Evolutionary conservation across 2,888 invertebrate species (phyloP), one percentile per base, ranked within the genome.

Genomic region (Hymenopus coronatus): DNA sequence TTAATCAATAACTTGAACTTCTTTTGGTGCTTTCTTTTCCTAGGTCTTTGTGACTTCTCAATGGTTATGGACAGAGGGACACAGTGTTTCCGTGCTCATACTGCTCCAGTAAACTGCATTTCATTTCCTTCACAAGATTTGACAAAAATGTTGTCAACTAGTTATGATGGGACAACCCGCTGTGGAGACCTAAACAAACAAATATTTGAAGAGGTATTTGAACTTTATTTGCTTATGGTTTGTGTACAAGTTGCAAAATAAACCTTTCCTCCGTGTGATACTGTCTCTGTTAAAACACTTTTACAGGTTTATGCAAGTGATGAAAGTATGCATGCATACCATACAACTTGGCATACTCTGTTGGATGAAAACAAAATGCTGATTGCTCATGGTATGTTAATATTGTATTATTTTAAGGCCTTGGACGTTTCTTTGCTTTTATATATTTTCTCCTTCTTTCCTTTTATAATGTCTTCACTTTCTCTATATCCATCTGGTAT

Each of bases 131-230:
- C 90, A 0, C 89, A 90, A 33, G 90, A 92, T 88, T 91, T 91
- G 8, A 89, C 91, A 6, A 91, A 92, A 83, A 88, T 92, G 28
- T 91, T 90, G 89, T 90, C 91, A 2, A 92, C 91, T 20, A 92
- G 93, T 84, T 93, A 93, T 90, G 94, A 94, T 91, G 93, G 94
- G 0, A 92, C 92, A 6, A 91, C 93, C 8, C 91, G 93, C 82
- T 91, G 92, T 89, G 92, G 93, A 70, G 93, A 94, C 91, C 90
- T 94, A 85, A 91, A 92, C 82, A 92, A 91, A 82, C 91, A 91
- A 20, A 90, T 92, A 4, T 93, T 93, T 91, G 91, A 92, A 87
- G 92, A 92, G 91, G 93, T 93, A 89, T 90, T 90, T 90, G 20
- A 20, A 28, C 1, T 28, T 30, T 0, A 83, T 83, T 86, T 86